A percentile compares a stretch with the other conserved stretches of the same genome.
Conservation (phyloP, 2,113 vertebrate genomes). For the Diadophis punctatus region DNA sequence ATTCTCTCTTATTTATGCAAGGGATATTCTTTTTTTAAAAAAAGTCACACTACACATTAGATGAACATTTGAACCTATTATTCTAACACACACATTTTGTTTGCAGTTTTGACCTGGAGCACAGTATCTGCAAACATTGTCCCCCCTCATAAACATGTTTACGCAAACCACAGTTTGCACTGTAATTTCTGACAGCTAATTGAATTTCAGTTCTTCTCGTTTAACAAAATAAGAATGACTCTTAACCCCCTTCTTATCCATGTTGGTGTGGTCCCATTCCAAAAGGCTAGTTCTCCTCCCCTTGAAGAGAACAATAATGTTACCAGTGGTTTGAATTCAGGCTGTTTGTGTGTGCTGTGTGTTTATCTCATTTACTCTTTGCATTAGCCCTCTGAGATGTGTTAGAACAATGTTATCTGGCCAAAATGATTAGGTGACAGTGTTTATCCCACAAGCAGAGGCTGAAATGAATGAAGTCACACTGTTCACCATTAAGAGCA, state of each 20-base stretch:
- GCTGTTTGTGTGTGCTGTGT: background rate
- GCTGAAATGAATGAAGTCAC: background rate
- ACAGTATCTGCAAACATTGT: background rate
- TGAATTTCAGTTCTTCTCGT: background rate
- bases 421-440: background rate
- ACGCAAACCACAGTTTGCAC: background rate
- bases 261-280: background rate
- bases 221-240: background rate
- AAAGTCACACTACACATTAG: background rate
- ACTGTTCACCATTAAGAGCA: background rate
- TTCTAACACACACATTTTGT: background rate
- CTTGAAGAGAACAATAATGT: background rate
- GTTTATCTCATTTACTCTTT: background rate
- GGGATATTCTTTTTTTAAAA: background rate
- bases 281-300: background rate
- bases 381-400: background rate
- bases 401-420: background rate
- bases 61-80: background rate
- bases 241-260: background rate
- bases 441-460: background rate
- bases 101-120: background rate
- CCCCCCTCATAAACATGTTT: background rate
- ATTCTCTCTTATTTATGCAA: background rate
- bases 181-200: background rate
- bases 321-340: background rate